A percentile compares a stretch with the other conserved stretches of the same genome.
Conservation (phyloP, 2,797 vertebrate species). For the Enteromius anoplus region DNA sequence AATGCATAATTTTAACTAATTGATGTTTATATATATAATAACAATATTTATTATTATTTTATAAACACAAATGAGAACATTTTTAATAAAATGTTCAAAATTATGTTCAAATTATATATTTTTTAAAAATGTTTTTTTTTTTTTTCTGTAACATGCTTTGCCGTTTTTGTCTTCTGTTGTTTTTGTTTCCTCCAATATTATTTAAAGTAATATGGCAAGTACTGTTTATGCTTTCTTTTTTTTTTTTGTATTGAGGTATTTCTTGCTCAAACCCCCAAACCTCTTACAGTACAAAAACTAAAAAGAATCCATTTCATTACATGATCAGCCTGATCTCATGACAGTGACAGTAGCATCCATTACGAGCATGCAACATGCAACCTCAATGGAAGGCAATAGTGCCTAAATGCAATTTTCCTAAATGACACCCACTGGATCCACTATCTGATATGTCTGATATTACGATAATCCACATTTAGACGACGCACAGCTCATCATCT, state of each 20-base stretch:
- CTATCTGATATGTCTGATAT: background rate
- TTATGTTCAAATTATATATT: background rate
- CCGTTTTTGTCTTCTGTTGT: background rate
- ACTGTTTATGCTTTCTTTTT: background rate
- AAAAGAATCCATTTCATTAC: background rate
- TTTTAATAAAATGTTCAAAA: no score
- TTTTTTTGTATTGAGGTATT: background rate
- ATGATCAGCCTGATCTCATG: background rate
- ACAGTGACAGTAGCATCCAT: background rate
- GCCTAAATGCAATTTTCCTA: background rate
- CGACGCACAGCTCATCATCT: background rate
- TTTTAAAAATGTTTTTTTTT: background rate
- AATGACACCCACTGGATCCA: slow-evolving; percentile 9
- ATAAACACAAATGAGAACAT: no score
- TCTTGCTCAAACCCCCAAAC: background rate
- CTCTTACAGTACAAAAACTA: background rate
- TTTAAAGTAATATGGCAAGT: background rate
- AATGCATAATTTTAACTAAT: no score
- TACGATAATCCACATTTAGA: background rate
- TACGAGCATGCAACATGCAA: background rate
- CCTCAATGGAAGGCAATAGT: background rate
- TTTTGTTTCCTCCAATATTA: background rate
- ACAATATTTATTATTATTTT: no score
- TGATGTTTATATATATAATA: no score
- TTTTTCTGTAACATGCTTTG: background rate